Evolutionary conservation across 2,888 invertebrate genomes (phyloP).

Genomic region (Caradrina clavipalpis): DNA sequence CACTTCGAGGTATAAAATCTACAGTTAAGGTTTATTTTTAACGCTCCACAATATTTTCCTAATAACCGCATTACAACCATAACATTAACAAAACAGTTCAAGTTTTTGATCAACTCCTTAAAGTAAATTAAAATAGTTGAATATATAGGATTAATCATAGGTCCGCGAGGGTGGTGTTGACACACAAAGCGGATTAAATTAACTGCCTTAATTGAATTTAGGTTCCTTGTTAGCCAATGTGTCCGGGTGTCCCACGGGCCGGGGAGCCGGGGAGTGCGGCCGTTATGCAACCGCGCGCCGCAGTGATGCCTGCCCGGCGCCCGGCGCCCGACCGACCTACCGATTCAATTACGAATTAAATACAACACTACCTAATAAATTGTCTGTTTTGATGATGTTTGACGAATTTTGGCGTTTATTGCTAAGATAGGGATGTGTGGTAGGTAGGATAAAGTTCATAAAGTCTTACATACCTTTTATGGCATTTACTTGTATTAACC

Average conservation of each 20-base stretch:
- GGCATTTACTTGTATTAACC: too few species aligned
- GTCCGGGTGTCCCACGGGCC: slow-evolving; percentile 73
- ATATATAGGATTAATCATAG: slow-evolving; percentile 79
- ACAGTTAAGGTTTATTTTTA: too few species aligned
- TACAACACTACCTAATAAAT: slow-evolving; percentile 61
- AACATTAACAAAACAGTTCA: slow-evolving; percentile 11
- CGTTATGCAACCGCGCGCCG: slow-evolving; percentile 65
- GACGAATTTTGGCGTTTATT: slow-evolving; percentile 16
- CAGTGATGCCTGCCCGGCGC: slow-evolving; percentile 45
- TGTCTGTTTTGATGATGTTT: slow-evolving; percentile 30
- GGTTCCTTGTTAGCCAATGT: slow-evolving; percentile 88
- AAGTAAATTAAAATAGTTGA: slow-evolving; percentile 64
- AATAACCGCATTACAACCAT: neutral
- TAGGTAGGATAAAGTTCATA: too few species aligned
- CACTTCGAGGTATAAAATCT: too few species aligned
- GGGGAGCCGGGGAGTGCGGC: slow-evolving; percentile 28
- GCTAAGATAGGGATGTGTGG: slow-evolving; percentile 3
- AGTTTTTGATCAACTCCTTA: slow-evolving; percentile 8
- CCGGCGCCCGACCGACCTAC: slow-evolving; percentile 53
- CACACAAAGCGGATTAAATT: slow-evolving; percentile 89
- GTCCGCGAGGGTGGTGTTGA: slow-evolving; percentile 81
- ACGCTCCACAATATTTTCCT: neutral
- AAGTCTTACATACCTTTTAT: slow-evolving; percentile 5
- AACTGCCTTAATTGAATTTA: slow-evolving; percentile 91
- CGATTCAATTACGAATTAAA: slow-evolving; percentile 69